Evolutionary conservation across 2,888 invertebrate genomes (phyloP).

Genomic region (Trachelus iudaicus): DNA sequence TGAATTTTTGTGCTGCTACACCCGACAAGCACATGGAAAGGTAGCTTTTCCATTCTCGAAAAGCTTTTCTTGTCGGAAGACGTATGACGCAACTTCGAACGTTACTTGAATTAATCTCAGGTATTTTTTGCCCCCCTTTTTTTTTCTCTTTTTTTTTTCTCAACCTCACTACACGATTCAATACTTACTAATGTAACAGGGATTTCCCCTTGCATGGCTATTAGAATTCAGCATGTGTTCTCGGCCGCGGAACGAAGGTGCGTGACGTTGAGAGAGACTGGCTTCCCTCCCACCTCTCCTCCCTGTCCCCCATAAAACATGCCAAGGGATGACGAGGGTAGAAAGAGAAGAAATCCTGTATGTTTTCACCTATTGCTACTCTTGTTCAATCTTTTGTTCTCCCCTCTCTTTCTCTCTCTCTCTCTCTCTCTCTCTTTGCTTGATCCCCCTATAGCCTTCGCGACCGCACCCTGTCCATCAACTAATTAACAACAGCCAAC

Average conservation of each 20-base stretch:
- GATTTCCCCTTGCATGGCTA: neutral
- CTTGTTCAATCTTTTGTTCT: neutral
- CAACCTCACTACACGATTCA: neutral
- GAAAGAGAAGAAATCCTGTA: neutral
- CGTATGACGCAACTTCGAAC: neutral
- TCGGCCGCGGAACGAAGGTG: neutral
- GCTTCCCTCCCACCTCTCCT: neutral
- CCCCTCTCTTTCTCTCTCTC: neutral
- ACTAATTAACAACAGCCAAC: constrained; percentile 46
- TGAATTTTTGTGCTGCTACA: neutral
- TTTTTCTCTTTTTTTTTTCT: no score
- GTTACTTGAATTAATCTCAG: neutral
- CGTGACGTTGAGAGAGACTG: neutral
- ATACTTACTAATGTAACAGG: neutral
- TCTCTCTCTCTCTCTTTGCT: neutral
- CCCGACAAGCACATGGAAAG: neutral
- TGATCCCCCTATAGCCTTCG: constrained; percentile 11
- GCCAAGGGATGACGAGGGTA: neutral
- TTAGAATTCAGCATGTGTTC: neutral
- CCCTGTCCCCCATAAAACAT: neutral
- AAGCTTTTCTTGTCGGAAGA: neutral
- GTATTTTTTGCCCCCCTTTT: neutral
- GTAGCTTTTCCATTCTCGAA: neutral
- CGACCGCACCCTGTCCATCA: constrained; percentile 54
- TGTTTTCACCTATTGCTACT: neutral